Conservation (phyloP, 2,888 invertebrate species). For the Drosophila affinis region DNA sequence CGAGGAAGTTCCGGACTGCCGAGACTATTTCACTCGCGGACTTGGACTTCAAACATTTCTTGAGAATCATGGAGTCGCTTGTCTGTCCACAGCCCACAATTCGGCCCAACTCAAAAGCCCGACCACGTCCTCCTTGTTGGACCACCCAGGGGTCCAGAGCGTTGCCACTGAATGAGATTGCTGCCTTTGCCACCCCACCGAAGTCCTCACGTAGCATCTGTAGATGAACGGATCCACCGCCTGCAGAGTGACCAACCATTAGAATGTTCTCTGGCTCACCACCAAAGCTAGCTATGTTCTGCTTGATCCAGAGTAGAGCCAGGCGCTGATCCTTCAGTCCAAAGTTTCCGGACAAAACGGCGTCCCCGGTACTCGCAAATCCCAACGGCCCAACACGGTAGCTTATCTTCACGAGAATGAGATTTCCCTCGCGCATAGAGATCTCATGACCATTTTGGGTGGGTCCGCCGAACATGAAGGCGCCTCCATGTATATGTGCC, state of each 20-base stretch:
- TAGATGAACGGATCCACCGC: slow-evolving; percentile 90
- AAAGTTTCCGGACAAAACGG: slow-evolving; percentile 84
- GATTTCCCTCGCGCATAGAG: slow-evolving; percentile 86
- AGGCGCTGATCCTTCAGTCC: slow-evolving; percentile 62
- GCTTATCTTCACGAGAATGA: slow-evolving; percentile 88
- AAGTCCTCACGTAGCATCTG: slow-evolving; percentile 87
- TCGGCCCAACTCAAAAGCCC: slow-evolving; percentile 86
- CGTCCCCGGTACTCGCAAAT: slow-evolving; percentile 90
- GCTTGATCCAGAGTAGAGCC: slow-evolving; percentile 55
- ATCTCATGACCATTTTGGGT: slow-evolving; percentile 85
- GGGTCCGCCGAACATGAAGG: slow-evolving; percentile 87
- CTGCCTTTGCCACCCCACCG: slow-evolving; percentile 52
- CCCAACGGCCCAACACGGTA: slow-evolving; percentile 90
- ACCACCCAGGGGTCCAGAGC: slow-evolving; percentile 87
- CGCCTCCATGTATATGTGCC: slow-evolving; percentile 88
- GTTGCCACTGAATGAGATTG: slow-evolving; percentile 87
- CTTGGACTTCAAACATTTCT: slow-evolving; percentile 87
- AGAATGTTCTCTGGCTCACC: slow-evolving; percentile 86
- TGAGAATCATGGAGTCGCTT: slow-evolving; percentile 85
- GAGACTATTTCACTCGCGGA: slow-evolving; percentile 87
- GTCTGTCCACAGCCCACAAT: slow-evolving; percentile 87
- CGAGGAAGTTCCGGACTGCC: slow-evolving; percentile 80
- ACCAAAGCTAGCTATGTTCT: slow-evolving; percentile 82
- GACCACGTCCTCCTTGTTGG: slow-evolving; percentile 85
- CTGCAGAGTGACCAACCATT: slow-evolving; percentile 89